Base-by-base conservation (phyloP, 2,797 vertebrate species). In the Nothura maculosa region DNA sequence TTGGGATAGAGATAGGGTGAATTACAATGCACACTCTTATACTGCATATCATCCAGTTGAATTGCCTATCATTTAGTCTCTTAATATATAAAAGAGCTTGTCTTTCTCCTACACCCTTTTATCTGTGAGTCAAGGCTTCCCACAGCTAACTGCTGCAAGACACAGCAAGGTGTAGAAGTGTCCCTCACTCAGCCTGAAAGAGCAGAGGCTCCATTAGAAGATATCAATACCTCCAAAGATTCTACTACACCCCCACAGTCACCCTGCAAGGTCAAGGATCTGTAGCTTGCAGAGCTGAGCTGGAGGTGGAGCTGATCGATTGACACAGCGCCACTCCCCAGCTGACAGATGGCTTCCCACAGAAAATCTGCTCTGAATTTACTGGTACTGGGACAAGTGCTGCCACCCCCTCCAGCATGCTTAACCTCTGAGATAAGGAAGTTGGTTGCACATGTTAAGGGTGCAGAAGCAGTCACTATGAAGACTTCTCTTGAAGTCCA, bases 321-420 rank as follows among this genome's bases (percentile, higher is more conserved):
- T 85, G 96, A 95, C 91, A 96, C 64, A 95, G 91, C 62, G 81
- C 63, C 61, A 47, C 73, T 89, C 84, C 83, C 87, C 66, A 93
- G 76, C 76, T 82, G 86, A 96, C 95, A 96, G 91, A 97, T 94
- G 82, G 91, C 85, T 91, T 93, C 91, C 93, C 84, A 93, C 96
- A 96, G 76, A 95, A 97, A 97, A 96, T 95, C 94, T 97, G 94
- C 92, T 96, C 80, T 0, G 2, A 92, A 63, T 75, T 94, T 80
- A 86, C 60, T 3, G 0, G 25, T 85, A 72, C 81, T 89, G 90
- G 81, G 87, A 94, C 81, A 86, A 92, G 69, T 21, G 92, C 83
- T 68, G 72, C 88, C 74, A 94, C 80, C 78, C 38, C 67, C 92
- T 89, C 64, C 63, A 69, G 87, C 63, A 50, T 0, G 0, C 77